Percentiles rank a stretch among this genome's conserved stretches.
Evolutionary conservation across 2,888 invertebrate species (phyloP).

Genomic region (Napeogenes sylphis): DNA sequence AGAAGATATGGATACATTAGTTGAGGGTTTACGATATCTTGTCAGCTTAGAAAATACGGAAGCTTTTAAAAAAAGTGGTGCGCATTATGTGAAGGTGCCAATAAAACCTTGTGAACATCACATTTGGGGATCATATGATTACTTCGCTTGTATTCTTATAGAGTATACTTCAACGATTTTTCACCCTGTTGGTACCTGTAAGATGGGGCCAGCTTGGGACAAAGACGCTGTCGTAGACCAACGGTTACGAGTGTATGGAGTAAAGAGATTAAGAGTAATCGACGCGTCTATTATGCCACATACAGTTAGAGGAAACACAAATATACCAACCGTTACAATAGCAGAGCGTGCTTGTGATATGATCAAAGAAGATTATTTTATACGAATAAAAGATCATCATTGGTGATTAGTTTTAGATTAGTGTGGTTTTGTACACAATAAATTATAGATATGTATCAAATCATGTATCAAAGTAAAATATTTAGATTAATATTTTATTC

Average conservation of each 20-base stretch:
- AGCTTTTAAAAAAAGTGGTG: constrained; percentile 76
- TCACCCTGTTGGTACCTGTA: constrained; percentile 19
- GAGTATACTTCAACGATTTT: constrained; percentile 67
- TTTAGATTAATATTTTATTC: too few relatives aligned
- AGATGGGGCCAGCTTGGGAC: constrained; percentile 48
- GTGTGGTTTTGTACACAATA: too few relatives aligned
- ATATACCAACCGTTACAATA: constrained; percentile 18
- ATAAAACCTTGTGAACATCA: constrained; percentile 77
- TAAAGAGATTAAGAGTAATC: constrained; percentile 13
- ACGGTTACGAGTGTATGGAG: constrained; percentile 9
- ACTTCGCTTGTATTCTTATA: constrained; percentile 80
- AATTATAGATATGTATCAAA: too few relatives aligned
- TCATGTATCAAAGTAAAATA: too few relatives aligned
- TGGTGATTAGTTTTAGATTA: too few relatives aligned
- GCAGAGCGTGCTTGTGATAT: constrained; percentile 16
- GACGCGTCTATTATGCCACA: constrained; percentile 20
- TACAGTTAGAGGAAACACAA: constrained; percentile 14
- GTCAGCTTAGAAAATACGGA: constrained; percentile 78
- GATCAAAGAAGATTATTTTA: constrained; percentile 11
- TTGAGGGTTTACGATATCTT: constrained; percentile 79
- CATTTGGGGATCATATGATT: constrained; percentile 79
- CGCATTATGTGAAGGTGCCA: constrained; percentile 72
- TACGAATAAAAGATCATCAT: too few relatives aligned
- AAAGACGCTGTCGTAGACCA: constrained; percentile 14
- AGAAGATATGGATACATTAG: constrained; percentile 79